A percentile compares a stretch with the other conserved stretches of the same genome.
Evolutionary conservation across 2,797 vertebrate species (phyloP).

Genomic region (Zenarchopterus dispar): DNA sequence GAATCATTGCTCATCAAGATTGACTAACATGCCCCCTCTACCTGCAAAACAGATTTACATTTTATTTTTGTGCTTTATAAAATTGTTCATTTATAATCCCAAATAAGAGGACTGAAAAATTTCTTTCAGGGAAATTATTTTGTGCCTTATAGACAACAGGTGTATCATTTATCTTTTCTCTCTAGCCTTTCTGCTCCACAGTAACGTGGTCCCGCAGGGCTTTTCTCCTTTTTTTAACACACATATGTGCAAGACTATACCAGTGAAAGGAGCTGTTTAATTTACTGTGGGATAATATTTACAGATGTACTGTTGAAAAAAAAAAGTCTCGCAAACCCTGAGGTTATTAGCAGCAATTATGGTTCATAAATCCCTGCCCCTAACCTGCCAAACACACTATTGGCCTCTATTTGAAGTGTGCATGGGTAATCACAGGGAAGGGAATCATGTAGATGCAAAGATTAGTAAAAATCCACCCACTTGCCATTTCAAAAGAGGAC

Average conservation of each 20-base stretch:
- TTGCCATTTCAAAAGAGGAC: constrained; percentile 63
- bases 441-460: constrained; percentile 63
- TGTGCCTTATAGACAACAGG: neutral
- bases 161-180: constrained; percentile 15
- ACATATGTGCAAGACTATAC: constrained; percentile 36
- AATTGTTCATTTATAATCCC: neutral
- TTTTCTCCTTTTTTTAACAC: constrained; percentile 25
- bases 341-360: constrained; percentile 76
- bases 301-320: constrained; percentile 66
- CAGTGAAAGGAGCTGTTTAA: constrained; percentile 64
- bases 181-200: constrained; percentile 27
- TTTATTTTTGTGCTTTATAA: neutral
- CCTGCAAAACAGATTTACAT: neutral
- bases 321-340: constrained; percentile 65
- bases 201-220: constrained; percentile 30
- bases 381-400: constrained; percentile 66
- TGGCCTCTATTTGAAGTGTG: constrained; percentile 65
- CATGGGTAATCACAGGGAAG: constrained; percentile 55
- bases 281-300: constrained; percentile 74
- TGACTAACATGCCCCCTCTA: neutral
- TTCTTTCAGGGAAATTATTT: no score
- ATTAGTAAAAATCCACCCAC: constrained; percentile 69
- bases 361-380: constrained; percentile 67
- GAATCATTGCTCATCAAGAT: neutral
- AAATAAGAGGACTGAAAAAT: no score